These are phyloP conservation scores for Dreissena polymorpha DNA, from an alignment of 1,140 invertebrate genomes.

Conservation along the genomic window DNA sequence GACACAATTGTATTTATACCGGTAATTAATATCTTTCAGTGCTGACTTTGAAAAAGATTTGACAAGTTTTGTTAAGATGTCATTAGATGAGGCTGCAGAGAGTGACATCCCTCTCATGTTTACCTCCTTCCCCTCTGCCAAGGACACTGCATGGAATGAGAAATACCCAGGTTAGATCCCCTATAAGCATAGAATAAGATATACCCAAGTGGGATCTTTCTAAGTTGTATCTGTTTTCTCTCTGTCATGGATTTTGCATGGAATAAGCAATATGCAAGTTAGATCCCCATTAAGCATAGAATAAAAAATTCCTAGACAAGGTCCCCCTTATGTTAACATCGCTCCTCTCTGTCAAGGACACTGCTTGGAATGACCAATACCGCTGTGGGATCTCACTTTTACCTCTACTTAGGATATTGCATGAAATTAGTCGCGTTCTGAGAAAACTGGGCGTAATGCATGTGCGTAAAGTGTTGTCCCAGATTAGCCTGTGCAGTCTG, in stretches of 20 bases:
- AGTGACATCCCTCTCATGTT: constrained; percentile 77
- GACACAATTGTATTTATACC: too few relatives aligned
- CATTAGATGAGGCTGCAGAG: constrained; percentile 72
- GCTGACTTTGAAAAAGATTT: constrained; percentile 70
- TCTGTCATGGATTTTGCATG: constrained; percentile 79
- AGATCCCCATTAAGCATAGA: too few relatives aligned
- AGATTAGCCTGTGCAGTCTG: too few relatives aligned
- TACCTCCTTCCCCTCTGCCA: constrained; percentile 80
- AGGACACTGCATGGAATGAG: constrained; percentile 78
- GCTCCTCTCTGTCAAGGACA: constrained; percentile 80
- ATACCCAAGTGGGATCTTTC: constrained; percentile 64
- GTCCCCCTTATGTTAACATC: constrained; percentile 78
- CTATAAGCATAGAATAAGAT: too few relatives aligned
- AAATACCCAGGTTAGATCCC: constrained; percentile 74
- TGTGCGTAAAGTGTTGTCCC: too few relatives aligned
- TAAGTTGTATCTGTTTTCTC: constrained; percentile 79
- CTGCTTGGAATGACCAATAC: constrained; percentile 74
- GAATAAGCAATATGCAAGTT: constrained; percentile 77
- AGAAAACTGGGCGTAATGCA: too few relatives aligned
- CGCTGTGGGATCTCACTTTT: too few relatives aligned
- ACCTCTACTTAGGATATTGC: too few relatives aligned
- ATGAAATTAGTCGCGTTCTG: too few relatives aligned
- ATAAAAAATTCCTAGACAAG: too few relatives aligned
- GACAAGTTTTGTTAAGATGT: constrained; percentile 63
- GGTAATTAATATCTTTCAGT: constrained; percentile 44